Conservation (phyloP, 1,140 invertebrate species). For the Chironomus striatipennis region DNA sequence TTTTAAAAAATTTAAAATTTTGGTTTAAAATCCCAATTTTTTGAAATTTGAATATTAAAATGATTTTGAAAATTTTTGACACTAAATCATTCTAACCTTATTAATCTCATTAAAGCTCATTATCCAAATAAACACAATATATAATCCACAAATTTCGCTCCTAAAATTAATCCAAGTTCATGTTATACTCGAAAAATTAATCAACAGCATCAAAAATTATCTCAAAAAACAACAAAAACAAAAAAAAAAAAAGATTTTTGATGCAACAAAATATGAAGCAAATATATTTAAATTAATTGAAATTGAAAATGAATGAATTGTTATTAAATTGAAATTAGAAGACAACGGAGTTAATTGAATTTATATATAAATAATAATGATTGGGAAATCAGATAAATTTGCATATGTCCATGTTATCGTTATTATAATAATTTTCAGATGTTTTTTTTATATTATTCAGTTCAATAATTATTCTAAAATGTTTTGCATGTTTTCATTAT, state of each 20-base stretch:
- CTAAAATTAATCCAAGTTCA: not conserved
- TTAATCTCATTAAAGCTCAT: too few species aligned
- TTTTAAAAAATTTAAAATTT: too few species aligned
- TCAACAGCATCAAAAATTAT: too few species aligned
- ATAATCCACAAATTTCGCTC: not conserved
- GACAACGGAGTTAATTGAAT: constrained; percentile 12
- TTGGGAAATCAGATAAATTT: constrained; percentile 6
- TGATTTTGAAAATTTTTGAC: too few species aligned
- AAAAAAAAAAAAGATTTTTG: not conserved
- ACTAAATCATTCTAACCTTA: too few species aligned
- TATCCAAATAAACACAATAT: too few species aligned
- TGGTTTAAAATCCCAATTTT: too few species aligned
- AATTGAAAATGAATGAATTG: constrained; percentile 3
- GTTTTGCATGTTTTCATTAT: constrained; percentile 2
- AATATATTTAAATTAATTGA: constrained; percentile 10
- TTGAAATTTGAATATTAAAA: too few species aligned
- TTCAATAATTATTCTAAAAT: constrained; percentile 10
- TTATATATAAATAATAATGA: constrained; percentile 2
- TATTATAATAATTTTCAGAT: not conserved
- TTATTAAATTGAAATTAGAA: not conserved
- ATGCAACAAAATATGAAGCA: not conserved
- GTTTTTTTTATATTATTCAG: not conserved
- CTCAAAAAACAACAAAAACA: too few species aligned
- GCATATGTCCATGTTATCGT: constrained; percentile 8
- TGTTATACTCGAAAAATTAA: not conserved